Percentiles rank a stretch among this genome's conserved stretches.
phyloP scores from a whole-genome alignment of 53 echinoderm and acorn worm species.

The Paelopatides confundens region DNA sequence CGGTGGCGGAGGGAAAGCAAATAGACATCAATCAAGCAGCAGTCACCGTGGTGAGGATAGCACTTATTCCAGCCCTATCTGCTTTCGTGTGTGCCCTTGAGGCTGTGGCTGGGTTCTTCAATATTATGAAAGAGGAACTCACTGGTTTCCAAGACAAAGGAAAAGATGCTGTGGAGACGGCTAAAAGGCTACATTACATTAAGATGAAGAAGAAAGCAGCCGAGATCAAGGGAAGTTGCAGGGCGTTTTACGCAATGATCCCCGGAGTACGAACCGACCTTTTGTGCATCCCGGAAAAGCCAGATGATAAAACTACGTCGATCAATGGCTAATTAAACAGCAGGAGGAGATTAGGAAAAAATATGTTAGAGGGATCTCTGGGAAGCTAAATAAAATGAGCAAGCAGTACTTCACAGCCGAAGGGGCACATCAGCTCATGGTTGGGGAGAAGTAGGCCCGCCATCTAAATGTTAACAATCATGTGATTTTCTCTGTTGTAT shows the following conservation, averaged over 20 bases:
- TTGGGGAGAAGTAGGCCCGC: no score
- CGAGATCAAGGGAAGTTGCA: neutral
- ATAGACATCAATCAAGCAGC: neutral
- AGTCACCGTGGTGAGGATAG: neutral
- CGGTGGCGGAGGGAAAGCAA: slow-evolving; percentile 1
- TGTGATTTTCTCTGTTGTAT: no score
- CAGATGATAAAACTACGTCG: no score
- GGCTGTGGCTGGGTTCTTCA: slow-evolving; percentile 32
- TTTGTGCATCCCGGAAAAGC: neutral
- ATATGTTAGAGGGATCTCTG: no score
- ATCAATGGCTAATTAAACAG: no score
- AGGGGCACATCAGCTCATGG: no score
- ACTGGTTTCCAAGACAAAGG: neutral
- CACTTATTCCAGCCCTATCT: slow-evolving; percentile 12
- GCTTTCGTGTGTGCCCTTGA: slow-evolving; percentile 4
- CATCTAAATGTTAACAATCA: no score
- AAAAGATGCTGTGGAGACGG: no score
- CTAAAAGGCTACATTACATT: neutral
- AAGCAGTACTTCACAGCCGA: no score
- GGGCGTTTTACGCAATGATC: neutral
- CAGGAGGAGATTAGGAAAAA: no score
- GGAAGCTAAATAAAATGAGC: no score
- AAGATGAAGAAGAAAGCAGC: neutral
- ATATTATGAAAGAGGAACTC: neutral
- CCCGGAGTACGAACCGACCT: neutral